These are phyloP conservation scores for Luffia ferchaultella DNA, from an alignment of 2,888 invertebrate genomes.

Conservation along the genomic window DNA sequence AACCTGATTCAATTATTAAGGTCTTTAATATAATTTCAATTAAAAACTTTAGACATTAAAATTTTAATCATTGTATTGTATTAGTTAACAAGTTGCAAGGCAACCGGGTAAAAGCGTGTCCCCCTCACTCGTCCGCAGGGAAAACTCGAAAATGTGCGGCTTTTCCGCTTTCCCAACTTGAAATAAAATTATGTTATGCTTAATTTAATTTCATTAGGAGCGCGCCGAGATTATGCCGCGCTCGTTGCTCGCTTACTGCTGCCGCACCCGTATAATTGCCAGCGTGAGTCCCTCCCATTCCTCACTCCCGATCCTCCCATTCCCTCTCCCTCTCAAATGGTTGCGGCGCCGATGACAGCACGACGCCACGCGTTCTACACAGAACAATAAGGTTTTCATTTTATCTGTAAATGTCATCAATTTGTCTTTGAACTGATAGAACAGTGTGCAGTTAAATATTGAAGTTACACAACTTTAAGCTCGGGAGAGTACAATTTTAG, in stretches of 20 bases:
- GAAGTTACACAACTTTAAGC: too few species aligned
- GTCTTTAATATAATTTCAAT: too few species aligned
- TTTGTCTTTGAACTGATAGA: too few species aligned
- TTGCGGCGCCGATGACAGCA: neutral
- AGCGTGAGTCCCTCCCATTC: neutral
- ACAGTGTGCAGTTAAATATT: too few species aligned
- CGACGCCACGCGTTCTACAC: too few species aligned
- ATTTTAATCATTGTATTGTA: too few species aligned
- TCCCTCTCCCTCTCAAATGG: neutral
- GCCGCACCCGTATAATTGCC: neutral
- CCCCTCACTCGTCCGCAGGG: neutral
- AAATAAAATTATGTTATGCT: slow-evolving; percentile 31
- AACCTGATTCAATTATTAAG: too few species aligned
- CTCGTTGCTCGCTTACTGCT: neutral
- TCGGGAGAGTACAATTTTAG: too few species aligned
- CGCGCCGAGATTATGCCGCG: slow-evolving; percentile 31
- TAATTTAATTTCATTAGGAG: slow-evolving; percentile 57
- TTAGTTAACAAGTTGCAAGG: neutral
- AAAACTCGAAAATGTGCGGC: neutral
- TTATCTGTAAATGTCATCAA: too few species aligned
- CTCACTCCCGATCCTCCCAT: neutral
- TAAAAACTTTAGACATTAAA: too few species aligned
- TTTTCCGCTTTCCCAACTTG: neutral
- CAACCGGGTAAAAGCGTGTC: neutral
- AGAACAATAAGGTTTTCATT: too few species aligned